Evolutionary conservation across 2,797 vertebrate genomes (phyloP).

Genomic region (Sciurus carolinensis): DNA sequence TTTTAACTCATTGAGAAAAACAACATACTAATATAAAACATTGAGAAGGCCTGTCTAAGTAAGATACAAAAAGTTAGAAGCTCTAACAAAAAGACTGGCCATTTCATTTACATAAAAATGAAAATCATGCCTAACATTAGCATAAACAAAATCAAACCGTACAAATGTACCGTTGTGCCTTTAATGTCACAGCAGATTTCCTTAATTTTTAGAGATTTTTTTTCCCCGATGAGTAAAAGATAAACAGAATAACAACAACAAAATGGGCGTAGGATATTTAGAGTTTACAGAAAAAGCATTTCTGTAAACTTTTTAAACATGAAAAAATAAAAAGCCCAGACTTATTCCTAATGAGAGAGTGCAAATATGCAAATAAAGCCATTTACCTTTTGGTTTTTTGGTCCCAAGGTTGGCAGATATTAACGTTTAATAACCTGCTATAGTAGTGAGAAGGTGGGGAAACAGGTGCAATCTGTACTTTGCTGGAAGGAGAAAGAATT

Average conservation of each 20-base stretch:
- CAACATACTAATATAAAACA: neutral
- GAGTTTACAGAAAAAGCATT: constrained; percentile 27
- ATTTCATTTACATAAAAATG: constrained; percentile 39
- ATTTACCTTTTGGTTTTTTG: neutral
- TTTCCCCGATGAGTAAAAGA: neutral
- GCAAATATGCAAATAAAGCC: neutral
- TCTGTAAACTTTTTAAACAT: neutral
- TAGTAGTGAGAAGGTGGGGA: neutral
- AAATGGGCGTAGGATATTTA: neutral
- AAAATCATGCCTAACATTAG: neutral
- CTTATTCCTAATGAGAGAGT: neutral
- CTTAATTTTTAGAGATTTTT: constrained; percentile 29
- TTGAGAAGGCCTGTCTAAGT: neutral
- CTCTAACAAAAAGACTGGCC: neutral
- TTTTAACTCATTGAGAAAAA: constrained; percentile 16
- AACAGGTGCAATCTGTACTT: neutral
- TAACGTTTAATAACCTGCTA: neutral
- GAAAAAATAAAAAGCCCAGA: neutral
- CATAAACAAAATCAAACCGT: constrained; percentile 2
- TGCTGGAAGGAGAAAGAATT: neutral
- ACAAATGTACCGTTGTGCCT: neutral
- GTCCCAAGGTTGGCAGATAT: neutral
- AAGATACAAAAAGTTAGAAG: neutral
- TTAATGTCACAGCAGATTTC: neutral
- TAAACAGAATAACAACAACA: neutral